Evolutionary conservation across 2,113 vertebrate genomes (phyloP).

Genomic region (crab-eating macaque (Macaca fascicularis)): DNA sequence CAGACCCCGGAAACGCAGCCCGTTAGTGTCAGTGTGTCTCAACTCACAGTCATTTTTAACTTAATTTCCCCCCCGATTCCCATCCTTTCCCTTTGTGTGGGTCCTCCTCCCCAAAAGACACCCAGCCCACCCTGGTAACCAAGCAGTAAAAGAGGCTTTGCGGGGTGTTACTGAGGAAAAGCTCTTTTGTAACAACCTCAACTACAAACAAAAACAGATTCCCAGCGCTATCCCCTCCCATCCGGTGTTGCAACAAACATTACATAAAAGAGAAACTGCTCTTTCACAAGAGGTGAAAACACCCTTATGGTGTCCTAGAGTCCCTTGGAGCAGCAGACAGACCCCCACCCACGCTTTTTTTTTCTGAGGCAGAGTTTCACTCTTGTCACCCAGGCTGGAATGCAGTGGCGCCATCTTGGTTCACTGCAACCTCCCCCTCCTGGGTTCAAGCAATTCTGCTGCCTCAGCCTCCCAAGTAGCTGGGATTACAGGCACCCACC

Average conservation of each 20-base stretch:
- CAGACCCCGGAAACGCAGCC: accelerated
- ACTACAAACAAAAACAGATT: not conserved
- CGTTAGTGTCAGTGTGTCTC: not conserved
- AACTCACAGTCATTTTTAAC: not conserved
- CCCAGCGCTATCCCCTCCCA: too few relatives aligned
- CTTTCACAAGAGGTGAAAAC: constrained; percentile 51
- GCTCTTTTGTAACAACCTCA: not conserved
- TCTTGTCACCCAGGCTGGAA: too few relatives aligned
- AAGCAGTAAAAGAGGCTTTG: not conserved
- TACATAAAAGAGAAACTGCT: constrained; percentile 15
- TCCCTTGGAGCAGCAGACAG: not conserved
- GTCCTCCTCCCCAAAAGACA: not conserved
- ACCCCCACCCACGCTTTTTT: not conserved
- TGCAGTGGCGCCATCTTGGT: too few relatives aligned
- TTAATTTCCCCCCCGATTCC: not conserved
- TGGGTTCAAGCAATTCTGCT: too few relatives aligned
- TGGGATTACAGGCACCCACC: too few relatives aligned
- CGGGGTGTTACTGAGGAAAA: not conserved
- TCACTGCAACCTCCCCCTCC: too few relatives aligned
- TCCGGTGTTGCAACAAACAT: not conserved
- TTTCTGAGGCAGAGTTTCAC: too few relatives aligned
- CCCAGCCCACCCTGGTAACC: accelerated
- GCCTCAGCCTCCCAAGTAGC: too few relatives aligned
- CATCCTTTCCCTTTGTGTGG: not conserved
- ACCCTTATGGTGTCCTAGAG: not conserved